Conservation (phyloP, 2,888 invertebrate species). For the Nyleta sp. region DNA sequence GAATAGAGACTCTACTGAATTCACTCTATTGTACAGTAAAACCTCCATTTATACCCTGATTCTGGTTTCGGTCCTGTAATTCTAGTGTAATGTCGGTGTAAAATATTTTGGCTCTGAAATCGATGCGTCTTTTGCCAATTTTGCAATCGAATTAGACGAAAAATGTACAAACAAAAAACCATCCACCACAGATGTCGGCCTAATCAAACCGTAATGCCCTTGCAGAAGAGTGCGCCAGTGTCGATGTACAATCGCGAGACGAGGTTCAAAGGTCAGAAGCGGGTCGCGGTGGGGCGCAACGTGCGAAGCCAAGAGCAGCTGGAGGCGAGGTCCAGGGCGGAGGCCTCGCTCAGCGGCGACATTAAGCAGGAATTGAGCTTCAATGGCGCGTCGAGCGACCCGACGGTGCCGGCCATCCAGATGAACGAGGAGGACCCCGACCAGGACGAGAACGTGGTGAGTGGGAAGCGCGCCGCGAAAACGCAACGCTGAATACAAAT, state of each 20-base stretch:
- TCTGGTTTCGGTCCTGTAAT: no score
- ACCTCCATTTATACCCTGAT: no score
- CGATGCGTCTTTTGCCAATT: no score
- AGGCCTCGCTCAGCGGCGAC: slow-evolving; percentile 42
- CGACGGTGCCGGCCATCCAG: slow-evolving; percentile 75
- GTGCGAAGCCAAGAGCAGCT: slow-evolving; percentile 68
- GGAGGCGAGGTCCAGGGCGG: slow-evolving; percentile 50
- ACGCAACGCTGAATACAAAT: no score
- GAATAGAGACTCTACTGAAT: no score
- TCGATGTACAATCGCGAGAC: slow-evolving; percentile 81
- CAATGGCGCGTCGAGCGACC: slow-evolving; percentile 72
- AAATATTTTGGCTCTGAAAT: no score
- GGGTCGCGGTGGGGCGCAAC: slow-evolving; percentile 81
- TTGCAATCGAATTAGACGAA: no score
- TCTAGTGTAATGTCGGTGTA: no score
- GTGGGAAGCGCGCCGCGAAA: slow-evolving; percentile 24
- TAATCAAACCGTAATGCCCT: no score
- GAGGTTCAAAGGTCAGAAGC: slow-evolving; percentile 82
- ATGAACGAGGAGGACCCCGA: slow-evolving; percentile 74
- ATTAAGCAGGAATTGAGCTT: slow-evolving; percentile 70
- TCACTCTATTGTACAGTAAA: no score
- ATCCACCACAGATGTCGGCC: no score
- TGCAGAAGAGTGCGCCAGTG: slow-evolving; percentile 65
- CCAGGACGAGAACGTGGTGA: slow-evolving; percentile 70
- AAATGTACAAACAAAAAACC: no score